Evolutionary conservation across 2,888 invertebrate genomes (phyloP).

Genomic region (Thymelicus acteon): DNA sequence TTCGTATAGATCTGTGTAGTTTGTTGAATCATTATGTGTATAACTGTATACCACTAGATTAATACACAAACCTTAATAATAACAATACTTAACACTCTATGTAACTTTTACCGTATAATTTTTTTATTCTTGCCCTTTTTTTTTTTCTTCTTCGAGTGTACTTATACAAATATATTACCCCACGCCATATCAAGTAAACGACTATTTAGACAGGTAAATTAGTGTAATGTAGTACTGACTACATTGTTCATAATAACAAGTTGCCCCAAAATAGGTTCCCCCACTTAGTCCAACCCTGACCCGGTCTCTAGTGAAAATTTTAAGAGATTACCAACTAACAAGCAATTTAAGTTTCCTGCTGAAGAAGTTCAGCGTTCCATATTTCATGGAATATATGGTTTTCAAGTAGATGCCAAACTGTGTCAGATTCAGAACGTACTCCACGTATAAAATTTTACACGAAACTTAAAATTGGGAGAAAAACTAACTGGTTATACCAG

Average conservation of each 20-base stretch:
- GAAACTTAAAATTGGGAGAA: not conserved
- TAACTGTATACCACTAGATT: too few species aligned
- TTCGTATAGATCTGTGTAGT: not conserved
- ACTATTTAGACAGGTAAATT: too few species aligned
- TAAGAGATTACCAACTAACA: conserved; percentile 66
- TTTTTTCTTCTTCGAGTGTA: too few species aligned
- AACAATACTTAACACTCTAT: too few species aligned
- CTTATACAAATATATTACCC: too few species aligned
- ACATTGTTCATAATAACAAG: too few species aligned
- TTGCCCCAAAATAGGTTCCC: conserved; percentile 1
- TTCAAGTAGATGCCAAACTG: conserved; percentile 25
- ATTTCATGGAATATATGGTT: conserved; percentile 42
- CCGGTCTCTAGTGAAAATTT: conserved; percentile 46
- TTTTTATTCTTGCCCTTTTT: too few species aligned
- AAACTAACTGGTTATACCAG: not conserved
- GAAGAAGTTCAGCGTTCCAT: conserved; percentile 20
- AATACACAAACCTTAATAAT: too few species aligned
- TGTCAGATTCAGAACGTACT: conserved; percentile 1
- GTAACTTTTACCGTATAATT: too few species aligned
- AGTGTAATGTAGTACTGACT: too few species aligned
- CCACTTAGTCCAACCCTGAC: not conserved
- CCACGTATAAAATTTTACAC: conserved; percentile 1
- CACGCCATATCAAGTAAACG: too few species aligned
- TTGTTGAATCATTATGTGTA: too few species aligned
- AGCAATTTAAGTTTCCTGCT: conserved; percentile 74